Percentiles rank a stretch among this genome's conserved stretches.
Conservation (phyloP, 2,797 vertebrate genomes). For the Mastacembelus armatus region DNA sequence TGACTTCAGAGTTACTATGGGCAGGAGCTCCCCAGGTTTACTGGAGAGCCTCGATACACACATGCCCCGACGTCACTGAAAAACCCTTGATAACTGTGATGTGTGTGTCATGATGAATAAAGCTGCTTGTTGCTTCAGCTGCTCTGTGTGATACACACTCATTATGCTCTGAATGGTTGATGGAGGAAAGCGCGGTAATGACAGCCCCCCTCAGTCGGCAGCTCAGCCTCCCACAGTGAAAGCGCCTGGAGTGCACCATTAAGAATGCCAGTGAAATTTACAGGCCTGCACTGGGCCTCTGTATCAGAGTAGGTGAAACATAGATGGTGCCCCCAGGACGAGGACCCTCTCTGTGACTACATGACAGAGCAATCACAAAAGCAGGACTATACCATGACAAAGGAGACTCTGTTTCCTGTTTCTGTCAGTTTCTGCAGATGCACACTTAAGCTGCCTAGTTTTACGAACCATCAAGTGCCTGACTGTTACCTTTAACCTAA, state of each 20-base stretch:
- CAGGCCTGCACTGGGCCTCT: conserved; percentile 63
- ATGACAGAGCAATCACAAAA: conserved; percentile 68
- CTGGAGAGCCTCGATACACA: conserved; percentile 39
- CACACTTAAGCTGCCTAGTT: conserved; percentile 58
- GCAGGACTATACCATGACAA: conserved; percentile 74
- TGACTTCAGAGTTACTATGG: conserved; percentile 39
- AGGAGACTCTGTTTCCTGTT: conserved; percentile 71
- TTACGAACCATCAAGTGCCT: conserved; percentile 51
- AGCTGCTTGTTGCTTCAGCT: conserved; percentile 25
- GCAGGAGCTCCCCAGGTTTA: no score
- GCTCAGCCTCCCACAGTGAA: conserved; percentile 74
- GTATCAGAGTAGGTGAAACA: conserved; percentile 64
- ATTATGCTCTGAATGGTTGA: conserved; percentile 41
- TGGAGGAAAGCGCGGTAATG: conserved; percentile 54
- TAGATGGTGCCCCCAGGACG: conserved; percentile 70
- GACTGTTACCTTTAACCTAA: conserved; percentile 67
- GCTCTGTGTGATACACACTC: conserved; percentile 29
- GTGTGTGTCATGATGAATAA: conserved; percentile 22
- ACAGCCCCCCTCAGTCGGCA: conserved; percentile 63
- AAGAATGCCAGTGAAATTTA: conserved; percentile 74
- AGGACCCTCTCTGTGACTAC: conserved; percentile 44
- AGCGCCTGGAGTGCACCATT: conserved; percentile 66
- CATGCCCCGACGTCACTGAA: not conserved
- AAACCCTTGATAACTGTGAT: conserved; percentile 37
- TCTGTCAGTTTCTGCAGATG: conserved; percentile 53